phyloP scores from a whole-genome alignment of 2,888 invertebrate species.

The Orchesellides sinensis region DNA sequence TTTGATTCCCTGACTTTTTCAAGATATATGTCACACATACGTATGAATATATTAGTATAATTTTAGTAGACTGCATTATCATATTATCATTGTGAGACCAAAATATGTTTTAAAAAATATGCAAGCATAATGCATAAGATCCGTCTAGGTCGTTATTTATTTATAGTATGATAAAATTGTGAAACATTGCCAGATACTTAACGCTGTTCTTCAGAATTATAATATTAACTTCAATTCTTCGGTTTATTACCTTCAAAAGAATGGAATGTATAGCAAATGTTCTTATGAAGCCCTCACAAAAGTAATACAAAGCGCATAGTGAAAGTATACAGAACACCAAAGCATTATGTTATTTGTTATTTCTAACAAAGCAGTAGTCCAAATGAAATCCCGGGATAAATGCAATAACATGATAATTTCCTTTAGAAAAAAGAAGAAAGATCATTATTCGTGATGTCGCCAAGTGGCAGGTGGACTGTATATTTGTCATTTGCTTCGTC shows the following conservation, averaged over 20 bases:
- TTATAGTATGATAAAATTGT: conserved; percentile 42
- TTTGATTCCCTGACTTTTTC: too few relatives aligned
- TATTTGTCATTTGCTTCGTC: conserved; percentile 63
- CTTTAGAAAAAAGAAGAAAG: conserved; percentile 47
- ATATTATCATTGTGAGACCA: too few relatives aligned
- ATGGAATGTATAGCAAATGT: conserved; percentile 49
- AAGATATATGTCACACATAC: too few relatives aligned
- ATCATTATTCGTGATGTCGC: conserved; percentile 57
- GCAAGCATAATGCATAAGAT: too few relatives aligned
- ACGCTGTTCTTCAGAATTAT: conserved; percentile 19
- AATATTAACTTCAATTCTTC: conserved; percentile 8
- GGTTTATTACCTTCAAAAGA: conserved; percentile 24
- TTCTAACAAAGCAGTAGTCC: conserved; percentile 26
- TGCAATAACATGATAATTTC: conserved; percentile 47
- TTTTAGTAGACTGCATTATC: too few relatives aligned
- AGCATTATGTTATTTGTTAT: conserved; percentile 30
- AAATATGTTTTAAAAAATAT: too few relatives aligned
- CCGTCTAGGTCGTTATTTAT: too few relatives aligned
- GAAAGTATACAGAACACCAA: conserved; percentile 27
- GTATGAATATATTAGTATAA: too few relatives aligned
- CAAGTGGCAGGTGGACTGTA: conserved; percentile 59
- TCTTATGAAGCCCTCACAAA: neutral
- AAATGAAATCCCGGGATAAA: conserved; percentile 29
- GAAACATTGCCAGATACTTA: conserved; percentile 51
- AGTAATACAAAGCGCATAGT: conserved; percentile 6